Percentiles rank a stretch among this genome's conserved stretches.
Evolutionary conservation across 2,888 invertebrate genomes (phyloP).

Genomic region (Lithophane ornitopus): DNA sequence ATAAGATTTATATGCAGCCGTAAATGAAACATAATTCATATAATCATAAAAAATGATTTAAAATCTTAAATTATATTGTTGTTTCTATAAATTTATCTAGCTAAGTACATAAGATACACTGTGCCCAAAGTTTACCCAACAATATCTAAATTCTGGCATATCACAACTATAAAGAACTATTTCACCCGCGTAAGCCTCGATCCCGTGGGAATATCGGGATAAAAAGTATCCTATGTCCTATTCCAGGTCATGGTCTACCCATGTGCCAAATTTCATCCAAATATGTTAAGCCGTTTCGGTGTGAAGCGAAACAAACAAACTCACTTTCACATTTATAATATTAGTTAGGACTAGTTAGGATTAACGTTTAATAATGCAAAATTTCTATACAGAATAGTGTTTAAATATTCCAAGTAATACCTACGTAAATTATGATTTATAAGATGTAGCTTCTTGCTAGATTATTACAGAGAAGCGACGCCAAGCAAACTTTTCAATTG

Average conservation of each 20-base stretch:
- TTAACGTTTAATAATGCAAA: background rate
- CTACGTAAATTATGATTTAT: slow-evolving; percentile 16
- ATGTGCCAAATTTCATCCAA: no score
- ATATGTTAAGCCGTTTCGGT: no score
- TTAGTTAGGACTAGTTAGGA: no score
- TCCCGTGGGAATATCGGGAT: no score
- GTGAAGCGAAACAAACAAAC: no score
- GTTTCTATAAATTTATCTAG: background rate
- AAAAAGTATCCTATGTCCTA: no score
- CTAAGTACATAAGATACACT: no score
- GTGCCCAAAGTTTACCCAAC: background rate
- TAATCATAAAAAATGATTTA: no score
- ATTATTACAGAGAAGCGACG: slow-evolving; percentile 36
- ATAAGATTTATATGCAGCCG: background rate
- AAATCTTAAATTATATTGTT: background rate
- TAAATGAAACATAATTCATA: background rate
- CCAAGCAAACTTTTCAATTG: slow-evolving; percentile 38
- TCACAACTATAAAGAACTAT: background rate
- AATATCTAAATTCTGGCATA: background rate
- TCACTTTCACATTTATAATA: no score
- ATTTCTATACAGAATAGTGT: background rate
- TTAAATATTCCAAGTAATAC: background rate
- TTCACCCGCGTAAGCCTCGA: no score
- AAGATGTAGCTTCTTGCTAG: background rate
- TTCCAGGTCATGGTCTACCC: no score